phyloP scores from a whole-genome alignment of 2,113 vertebrate genomes.

The Bettongia penicillata region DNA sequence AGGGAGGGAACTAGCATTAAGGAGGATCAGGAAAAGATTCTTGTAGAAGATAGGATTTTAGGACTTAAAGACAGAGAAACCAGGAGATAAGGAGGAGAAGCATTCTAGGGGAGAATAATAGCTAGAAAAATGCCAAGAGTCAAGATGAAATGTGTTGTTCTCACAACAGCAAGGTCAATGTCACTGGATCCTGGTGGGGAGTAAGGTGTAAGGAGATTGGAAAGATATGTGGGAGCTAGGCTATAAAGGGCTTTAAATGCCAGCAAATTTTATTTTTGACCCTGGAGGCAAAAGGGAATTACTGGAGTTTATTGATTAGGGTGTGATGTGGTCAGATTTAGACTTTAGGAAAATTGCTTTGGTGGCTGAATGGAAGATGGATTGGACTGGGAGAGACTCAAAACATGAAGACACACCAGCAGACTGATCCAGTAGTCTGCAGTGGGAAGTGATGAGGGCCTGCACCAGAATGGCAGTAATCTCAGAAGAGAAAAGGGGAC shows the following conservation, averaged over 20 bases:
- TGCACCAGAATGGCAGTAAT: not conserved
- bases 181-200: not conserved
- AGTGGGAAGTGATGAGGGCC: not conserved
- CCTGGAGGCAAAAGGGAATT: not conserved
- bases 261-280: not conserved
- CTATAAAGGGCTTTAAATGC: not conserved
- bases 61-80: not conserved
- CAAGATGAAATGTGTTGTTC: not conserved
- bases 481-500: not conserved
- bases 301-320: not conserved
- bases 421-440: not conserved
- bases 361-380: not conserved
- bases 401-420: not conserved
- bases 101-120: not conserved
- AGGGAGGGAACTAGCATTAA: not conserved
- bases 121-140: not conserved
- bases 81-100: not conserved
- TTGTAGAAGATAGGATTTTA: not conserved
- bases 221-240: not conserved
- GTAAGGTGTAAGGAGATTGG: not conserved
- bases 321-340: not conserved
- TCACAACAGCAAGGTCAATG: not conserved
- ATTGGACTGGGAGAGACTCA: not conserved
- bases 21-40: not conserved
- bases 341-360: not conserved